phyloP scores from a whole-genome alignment of 1,140 invertebrate genomes.

The Drosophila willistoni region DNA sequence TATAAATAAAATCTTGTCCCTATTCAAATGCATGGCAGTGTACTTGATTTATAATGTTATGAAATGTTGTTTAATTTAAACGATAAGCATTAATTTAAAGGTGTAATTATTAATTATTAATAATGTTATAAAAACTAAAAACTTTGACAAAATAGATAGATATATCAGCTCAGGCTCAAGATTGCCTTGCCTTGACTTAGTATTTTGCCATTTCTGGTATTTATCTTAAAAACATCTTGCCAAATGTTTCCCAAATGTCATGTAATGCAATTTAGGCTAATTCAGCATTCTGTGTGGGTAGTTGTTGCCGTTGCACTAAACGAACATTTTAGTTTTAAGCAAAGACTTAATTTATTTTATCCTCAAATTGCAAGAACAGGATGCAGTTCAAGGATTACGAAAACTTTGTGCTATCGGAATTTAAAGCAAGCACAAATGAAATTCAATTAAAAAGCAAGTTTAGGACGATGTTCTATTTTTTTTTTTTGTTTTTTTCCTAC shows the following conservation, averaged over 20 bases:
- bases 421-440: conserved; percentile 19
- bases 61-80: no score
- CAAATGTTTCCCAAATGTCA: neutral
- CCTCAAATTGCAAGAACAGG: conserved; percentile 7
- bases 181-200: no score
- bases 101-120: no score
- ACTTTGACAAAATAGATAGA: no score
- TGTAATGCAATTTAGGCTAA: neutral
- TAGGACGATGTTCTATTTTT: conserved; percentile 9
- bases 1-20: no score
- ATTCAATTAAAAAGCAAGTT: conserved; percentile 20
- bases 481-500: neutral
- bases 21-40: no score
- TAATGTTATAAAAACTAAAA: no score
- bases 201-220: neutral
- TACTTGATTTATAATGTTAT: no score
- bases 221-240: neutral
- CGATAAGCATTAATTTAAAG: no score
- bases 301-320: neutral
- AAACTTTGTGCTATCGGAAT: neutral
- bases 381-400: conserved; percentile 1
- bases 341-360: conserved; percentile 6
- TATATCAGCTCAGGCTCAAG: no score
- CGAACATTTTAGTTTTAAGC: neutral
- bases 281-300: neutral